These are phyloP conservation scores for Caenorhabditis sp. DNA, from an alignment of 2,888 invertebrate genomes.

Conservation along the genomic window DNA sequence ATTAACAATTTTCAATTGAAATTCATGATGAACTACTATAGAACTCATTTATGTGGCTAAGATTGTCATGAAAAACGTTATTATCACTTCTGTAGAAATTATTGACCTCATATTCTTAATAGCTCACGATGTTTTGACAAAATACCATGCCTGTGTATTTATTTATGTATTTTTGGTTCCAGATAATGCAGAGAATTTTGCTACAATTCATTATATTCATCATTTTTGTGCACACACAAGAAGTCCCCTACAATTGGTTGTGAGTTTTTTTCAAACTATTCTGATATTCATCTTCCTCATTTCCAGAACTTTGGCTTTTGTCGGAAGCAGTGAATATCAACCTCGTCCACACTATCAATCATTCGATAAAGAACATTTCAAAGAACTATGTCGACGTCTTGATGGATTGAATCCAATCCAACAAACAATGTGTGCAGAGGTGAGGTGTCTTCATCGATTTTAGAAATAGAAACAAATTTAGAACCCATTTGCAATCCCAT, in stretches of 20 bases:
- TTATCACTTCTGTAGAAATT: no score
- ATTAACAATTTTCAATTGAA: no score
- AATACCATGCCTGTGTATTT: no score
- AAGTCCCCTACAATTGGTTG: conserved; percentile 41
- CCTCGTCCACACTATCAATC: conserved; percentile 25
- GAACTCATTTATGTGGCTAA: no score
- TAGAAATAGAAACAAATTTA: conserved; percentile 50
- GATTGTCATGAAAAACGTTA: no score
- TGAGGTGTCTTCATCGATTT: conserved; percentile 5
- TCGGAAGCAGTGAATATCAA: conserved; percentile 39
- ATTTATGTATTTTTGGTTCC: no score
- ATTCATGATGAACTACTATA: no score
- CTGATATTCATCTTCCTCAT: neutral
- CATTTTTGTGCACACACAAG: conserved; percentile 1
- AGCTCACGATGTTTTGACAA: no score
- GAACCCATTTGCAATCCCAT: conserved; percentile 75
- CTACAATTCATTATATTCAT: neutral
- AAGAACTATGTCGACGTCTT: conserved; percentile 48
- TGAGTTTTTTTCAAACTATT: conserved; percentile 12
- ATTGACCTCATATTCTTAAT: no score
- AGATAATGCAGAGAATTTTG: neutral
- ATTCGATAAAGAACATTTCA: conserved; percentile 40
- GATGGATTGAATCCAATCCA: conserved; percentile 58
- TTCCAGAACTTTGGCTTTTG: conserved; percentile 46
- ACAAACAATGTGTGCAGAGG: conserved; percentile 50